Evolutionary conservation across 2,888 invertebrate genomes (phyloP), one percentile per base, ranked within the genome.

Genomic region (Venustoraphidia nigricollis): DNA sequence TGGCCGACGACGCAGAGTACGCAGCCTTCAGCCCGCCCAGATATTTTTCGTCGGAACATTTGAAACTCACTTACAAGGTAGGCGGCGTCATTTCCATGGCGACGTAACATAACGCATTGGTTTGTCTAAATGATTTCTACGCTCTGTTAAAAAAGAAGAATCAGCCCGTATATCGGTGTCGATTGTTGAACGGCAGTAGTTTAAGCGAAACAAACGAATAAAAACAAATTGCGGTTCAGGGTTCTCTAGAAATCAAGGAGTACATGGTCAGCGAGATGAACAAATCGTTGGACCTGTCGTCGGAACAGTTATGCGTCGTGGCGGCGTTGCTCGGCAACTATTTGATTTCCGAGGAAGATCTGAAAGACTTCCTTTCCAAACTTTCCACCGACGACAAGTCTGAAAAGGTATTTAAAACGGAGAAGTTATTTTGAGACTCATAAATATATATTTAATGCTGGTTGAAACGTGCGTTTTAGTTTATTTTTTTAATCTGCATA

Each of bases 1-100:
- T 93, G 55, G 91, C 90, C 14, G 86, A 90, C 60, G 86, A 91
- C 64, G 85, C 87, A 27, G 90, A 90, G 65, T 92, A 90, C 66
- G 80, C 87, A 52, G 83, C 86, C 39, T 90, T 91, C 66, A 88
- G 91, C 65, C 90, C 90, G 49, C 88, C 89, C 41, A 76, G 88
- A 58, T 92, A 91, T 68, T 93, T 91, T 66, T 91, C 91, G 49
- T 87, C 91, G 8, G 82, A 87, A 59, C 83, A 87, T 64, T 69
- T 93, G 53, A 92, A 92, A 65, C 75, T 93, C 51, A 91, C 91
- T 34, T 92, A 89, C 66, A 85, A 89, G 72, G 86, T 83, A 67
- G 61, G 63, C 55, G 27, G 5, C 6, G 3, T 27, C 6, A 5
- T 39, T 38, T 8, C 4, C 17, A n/a, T n/a, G n/a, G n/a, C n/a